Evolutionary conservation across 2,113 vertebrate species (phyloP).

Genomic region (Eulacestoma nigropectus): DNA sequence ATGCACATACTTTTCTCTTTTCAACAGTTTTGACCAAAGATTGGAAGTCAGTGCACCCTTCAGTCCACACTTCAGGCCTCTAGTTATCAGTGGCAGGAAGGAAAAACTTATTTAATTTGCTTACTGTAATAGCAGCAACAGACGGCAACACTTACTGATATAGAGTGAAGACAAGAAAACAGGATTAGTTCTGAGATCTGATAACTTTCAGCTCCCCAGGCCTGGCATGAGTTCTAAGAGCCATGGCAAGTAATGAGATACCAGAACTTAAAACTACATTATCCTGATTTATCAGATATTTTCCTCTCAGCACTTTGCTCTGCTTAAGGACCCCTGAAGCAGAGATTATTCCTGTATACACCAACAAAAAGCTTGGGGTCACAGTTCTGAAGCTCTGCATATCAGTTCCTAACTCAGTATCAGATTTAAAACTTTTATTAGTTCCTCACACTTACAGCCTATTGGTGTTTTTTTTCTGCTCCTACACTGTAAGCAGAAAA

Average conservation of each 20-base stretch:
- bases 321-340: slow-evolving; percentile 24
- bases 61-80: background rate
- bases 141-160: background rate
- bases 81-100: background rate
- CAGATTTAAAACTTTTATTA: background rate
- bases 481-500: background rate
- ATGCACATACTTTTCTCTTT: background rate
- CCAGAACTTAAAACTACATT: slow-evolving; percentile 30
- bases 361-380: slow-evolving; percentile 1
- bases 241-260: slow-evolving; percentile 29
- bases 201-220: slow-evolving; percentile 12
- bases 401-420: background rate
- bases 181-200: slow-evolving; percentile 43
- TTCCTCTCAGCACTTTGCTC: slow-evolving; percentile 21
- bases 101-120: slow-evolving; percentile 22
- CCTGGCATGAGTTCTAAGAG: slow-evolving; percentile 23
- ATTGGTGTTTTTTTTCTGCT: background rate
- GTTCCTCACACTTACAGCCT: background rate
- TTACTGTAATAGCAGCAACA: slow-evolving; percentile 12
- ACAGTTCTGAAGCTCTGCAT: background rate
- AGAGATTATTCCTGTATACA: background rate
- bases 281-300: slow-evolving; percentile 40
- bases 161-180: slow-evolving; percentile 22
- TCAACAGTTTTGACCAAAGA: background rate
- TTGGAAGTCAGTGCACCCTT: background rate